These are phyloP conservation scores for Mus pahari DNA, from an alignment of 2,113 vertebrate species.

Conservation along the genomic window DNA sequence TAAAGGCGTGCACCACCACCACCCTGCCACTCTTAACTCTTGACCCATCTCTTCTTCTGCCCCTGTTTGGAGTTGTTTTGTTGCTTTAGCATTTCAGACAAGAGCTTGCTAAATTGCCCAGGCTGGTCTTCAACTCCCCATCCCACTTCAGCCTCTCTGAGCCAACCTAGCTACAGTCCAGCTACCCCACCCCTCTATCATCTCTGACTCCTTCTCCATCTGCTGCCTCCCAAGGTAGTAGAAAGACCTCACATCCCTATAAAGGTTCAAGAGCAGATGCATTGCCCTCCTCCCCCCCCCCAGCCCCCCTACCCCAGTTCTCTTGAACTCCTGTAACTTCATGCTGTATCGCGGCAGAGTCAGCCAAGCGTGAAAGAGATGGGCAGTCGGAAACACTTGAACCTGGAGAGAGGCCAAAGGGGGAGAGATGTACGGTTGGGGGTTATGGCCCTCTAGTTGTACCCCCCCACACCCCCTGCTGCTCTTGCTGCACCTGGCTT, in stretches of 20 bases:
- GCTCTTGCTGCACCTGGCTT: neutral
- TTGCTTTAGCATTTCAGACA: neutral
- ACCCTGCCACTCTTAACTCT: neutral
- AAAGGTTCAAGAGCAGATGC: neutral
- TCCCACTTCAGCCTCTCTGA: neutral
- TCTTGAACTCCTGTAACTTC: neutral
- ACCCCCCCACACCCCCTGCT: neutral
- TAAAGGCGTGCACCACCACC: too few species aligned
- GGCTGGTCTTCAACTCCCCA: neutral
- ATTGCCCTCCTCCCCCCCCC: fast-evolving
- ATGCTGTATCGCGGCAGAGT: neutral
- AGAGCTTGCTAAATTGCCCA: neutral
- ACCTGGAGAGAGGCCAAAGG: neutral
- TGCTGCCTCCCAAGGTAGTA: neutral
- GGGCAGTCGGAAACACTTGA: neutral
- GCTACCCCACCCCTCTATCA: neutral
- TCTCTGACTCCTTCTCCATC: neutral
- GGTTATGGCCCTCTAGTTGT: neutral
- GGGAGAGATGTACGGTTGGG: neutral
- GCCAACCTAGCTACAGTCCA: too few species aligned
- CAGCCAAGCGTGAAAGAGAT: neutral
- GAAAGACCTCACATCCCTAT: neutral
- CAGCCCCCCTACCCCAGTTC: too few species aligned
- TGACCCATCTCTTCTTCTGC: neutral
- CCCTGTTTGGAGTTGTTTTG: neutral